A percentile compares a stretch with the other conserved stretches of the same genome.
Conservation (phyloP, 92 coral and sea anemone species). For the Epizoanthus illoricatus region DNA sequence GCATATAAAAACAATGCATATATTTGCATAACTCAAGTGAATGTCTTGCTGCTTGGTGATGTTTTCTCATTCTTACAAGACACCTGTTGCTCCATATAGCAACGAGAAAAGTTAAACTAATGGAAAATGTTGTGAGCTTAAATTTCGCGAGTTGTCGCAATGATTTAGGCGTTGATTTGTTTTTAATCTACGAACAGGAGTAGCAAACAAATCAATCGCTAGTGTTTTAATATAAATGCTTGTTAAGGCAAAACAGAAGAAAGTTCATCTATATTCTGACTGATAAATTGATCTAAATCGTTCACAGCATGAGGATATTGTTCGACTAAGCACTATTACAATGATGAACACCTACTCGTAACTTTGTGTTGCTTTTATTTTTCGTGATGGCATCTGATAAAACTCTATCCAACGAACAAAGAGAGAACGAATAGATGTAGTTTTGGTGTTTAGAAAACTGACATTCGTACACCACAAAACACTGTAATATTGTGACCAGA, state of each 20-base stretch:
- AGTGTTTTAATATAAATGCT: constrained; percentile 1
- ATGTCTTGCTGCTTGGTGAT: constrained; percentile 22
- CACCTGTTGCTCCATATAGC: constrained; percentile 37
- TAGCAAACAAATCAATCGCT: background rate
- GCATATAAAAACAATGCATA: constrained; percentile 19
- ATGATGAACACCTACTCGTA: background rate
- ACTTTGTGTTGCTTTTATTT: background rate
- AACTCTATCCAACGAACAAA: constrained; percentile 9
- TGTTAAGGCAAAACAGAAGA: background rate
- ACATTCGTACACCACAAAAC: constrained; percentile 18
- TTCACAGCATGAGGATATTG: constrained; percentile 41
- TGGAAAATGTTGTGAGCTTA: background rate
- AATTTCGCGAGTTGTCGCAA: background rate
- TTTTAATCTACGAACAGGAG: background rate
- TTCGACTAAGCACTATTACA: background rate
- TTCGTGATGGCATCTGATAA: constrained; percentile 13
- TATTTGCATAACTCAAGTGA: constrained; percentile 16
- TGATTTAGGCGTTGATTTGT: background rate
- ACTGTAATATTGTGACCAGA: constrained; percentile 37
- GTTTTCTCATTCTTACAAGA: background rate
- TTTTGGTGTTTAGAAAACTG: constrained; percentile 1
- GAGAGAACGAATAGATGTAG: background rate
- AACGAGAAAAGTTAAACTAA: constrained; percentile 4
- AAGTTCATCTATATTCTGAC: constrained; percentile 34
- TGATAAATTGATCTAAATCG: constrained; percentile 26